Base-by-base conservation (phyloP, 1,140 invertebrate species). In the Pectinophora gossypiella region DNA sequence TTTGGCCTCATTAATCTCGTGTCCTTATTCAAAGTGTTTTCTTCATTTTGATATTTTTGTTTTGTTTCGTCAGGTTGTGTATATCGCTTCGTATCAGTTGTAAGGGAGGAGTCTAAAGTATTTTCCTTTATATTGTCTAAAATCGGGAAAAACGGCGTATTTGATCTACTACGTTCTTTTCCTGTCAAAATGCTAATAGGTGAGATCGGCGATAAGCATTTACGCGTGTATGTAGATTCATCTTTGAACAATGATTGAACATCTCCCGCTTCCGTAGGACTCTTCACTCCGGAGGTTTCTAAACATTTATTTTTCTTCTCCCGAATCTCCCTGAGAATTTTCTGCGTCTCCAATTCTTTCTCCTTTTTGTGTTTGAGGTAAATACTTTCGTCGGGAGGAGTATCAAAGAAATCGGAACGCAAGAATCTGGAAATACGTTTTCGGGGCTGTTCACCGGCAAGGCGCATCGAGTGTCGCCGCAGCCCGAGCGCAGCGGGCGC, bases 381-480 rank as follows among this genome's bases (percentile, higher is more conserved):
- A n/a, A 89, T 79, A 71, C 90, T 93, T 56, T 94, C 93, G 57
- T 94, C 93, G 35, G 90, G 76, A 0, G 92, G 91, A 0, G 93
- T 89, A 48, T 95, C 94, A 62, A 93, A 95, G 68, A 95, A 95
- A 70, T 95, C 94, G 0, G 94, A 93, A 9, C 94, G 86, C 46
- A 95, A 75, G 72, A 94, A 94, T 54, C 93, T 87, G 10, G 93
- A 94, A 35, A 93, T 90, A 51, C 91, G 87, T 19, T 91, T 89
- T 54, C 89, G 90, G 19, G 78, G 79, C 27, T 76, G 74, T 27
- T 78, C 81, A 10, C 61, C 68, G 9, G 71, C 57, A 9, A 77
- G 59, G 42, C 76, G 59, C 48, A 87, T 65, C 15, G 86, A 85
- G 53, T 87, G 85, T 44, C 87, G 84, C 46, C 82, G 78, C 36